These are phyloP conservation scores for Ephydatia muelleri DNA, from an alignment of 37 sponge, comb jelly and placozoan genomes.

Conservation along the genomic window DNA sequence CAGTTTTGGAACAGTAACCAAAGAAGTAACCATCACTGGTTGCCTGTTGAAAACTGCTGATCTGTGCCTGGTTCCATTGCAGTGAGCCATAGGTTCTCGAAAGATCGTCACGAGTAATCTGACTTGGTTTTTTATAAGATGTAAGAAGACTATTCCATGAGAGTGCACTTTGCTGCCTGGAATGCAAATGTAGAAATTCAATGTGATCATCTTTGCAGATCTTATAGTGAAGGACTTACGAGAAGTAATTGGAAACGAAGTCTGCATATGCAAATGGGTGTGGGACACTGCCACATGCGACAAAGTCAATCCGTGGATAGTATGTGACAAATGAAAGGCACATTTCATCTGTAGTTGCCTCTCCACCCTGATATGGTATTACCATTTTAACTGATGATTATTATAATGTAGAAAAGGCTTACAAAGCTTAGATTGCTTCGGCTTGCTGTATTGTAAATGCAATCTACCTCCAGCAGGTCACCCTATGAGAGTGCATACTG, in stretches of 20 bases:
- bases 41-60: background rate
- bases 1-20: background rate
- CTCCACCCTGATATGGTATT: background rate
- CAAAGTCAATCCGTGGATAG: background rate
- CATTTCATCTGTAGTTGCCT: background rate
- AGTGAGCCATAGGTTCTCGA: background rate
- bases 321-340: background rate
- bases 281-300: background rate
- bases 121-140: too few species aligned
- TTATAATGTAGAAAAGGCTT: background rate
- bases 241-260: background rate
- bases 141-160: background rate
- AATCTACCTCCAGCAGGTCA: background rate
- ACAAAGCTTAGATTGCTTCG: background rate
- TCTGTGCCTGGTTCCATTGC: background rate
- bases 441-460: background rate
- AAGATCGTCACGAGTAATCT: too few species aligned
- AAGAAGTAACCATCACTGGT: background rate
- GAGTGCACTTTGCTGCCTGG: background rate
- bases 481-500: background rate
- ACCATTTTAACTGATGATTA: background rate
- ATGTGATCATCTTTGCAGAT: too few species aligned
- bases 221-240: too few species aligned
- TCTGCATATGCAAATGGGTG: background rate
- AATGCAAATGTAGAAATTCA: too few species aligned